Conservation (phyloP, 30 jellyfish, hydroid and myxozoan genomes). For the Calvadosia cruxmelitensis region DNA sequence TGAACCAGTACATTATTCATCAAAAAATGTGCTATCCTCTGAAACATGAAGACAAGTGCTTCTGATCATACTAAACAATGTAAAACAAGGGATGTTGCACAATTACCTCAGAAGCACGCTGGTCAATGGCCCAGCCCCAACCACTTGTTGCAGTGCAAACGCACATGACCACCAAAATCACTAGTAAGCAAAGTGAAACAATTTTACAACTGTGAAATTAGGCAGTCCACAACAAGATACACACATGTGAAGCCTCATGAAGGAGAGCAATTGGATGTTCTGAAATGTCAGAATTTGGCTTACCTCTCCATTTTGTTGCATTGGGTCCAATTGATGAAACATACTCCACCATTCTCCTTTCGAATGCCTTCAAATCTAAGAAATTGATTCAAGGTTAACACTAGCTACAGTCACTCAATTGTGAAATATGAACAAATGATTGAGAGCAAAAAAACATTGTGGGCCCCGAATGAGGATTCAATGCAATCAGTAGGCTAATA, state of each 20-base stretch:
- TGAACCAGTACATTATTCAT: neutral
- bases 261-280: too few species aligned
- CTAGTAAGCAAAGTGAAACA: conserved; percentile 9
- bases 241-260: too few species aligned
- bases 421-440: too few species aligned
- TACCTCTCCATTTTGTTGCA: conserved; percentile 82
- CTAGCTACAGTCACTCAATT: too few species aligned
- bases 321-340: conserved; percentile 62
- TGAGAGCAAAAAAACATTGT: too few species aligned
- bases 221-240: neutral
- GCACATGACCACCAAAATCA: conserved; percentile 44
- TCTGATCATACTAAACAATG: too few species aligned
- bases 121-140: conserved; percentile 92
- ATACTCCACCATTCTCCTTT: conserved; percentile 69
- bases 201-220: neutral
- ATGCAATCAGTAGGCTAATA: too few species aligned
- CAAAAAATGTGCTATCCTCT: too few species aligned
- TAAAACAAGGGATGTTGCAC: too few species aligned
- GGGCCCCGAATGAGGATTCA: too few species aligned
- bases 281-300: too few species aligned
- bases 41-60: too few species aligned
- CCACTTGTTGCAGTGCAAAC: conserved; percentile 59
- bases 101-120: conserved; percentile 54
- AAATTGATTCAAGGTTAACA: neutral
- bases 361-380: conserved; percentile 76